Conservation (phyloP, 2,797 vertebrate species). For the Neosalanx taihuensis region DNA sequence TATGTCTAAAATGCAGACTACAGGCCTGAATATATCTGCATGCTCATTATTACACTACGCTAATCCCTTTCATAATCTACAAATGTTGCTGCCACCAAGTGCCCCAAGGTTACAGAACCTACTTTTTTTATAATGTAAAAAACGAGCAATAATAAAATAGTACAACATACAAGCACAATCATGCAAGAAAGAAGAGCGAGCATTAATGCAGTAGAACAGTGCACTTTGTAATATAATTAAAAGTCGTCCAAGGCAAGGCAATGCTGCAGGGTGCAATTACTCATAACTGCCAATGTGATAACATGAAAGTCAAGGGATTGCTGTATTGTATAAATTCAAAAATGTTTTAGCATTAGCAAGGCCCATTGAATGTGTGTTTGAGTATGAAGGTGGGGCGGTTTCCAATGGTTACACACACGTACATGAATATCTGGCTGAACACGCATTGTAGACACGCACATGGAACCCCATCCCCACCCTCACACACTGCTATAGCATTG, state of each 20-base stretch:
- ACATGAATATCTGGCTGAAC: not conserved
- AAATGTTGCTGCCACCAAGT: slow-evolving; percentile 42
- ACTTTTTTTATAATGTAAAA: slow-evolving; percentile 39
- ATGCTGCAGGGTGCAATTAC: slow-evolving; percentile 68
- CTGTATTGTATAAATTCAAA: slow-evolving; percentile 55
- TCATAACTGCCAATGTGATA: slow-evolving; percentile 69
- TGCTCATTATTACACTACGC: slow-evolving; percentile 39
- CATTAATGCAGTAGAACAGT: slow-evolving; percentile 60
- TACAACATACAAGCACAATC: slow-evolving; percentile 43
- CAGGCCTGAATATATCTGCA: slow-evolving; percentile 35
- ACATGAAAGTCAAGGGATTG: slow-evolving; percentile 58
- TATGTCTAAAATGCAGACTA: slow-evolving; percentile 18
- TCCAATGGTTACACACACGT: not conserved
- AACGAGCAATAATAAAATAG: slow-evolving; percentile 32
- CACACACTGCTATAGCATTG: not conserved
- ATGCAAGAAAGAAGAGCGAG: slow-evolving; percentile 51
- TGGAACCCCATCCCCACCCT: not conserved
- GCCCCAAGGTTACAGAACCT: slow-evolving; percentile 33
- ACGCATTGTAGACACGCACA: slow-evolving; percentile 1
- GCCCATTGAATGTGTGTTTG: slow-evolving; percentile 24
- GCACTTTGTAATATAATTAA: slow-evolving; percentile 73
- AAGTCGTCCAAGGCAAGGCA: slow-evolving; percentile 63
- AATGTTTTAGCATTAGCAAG: slow-evolving; percentile 38
- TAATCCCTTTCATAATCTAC: slow-evolving; percentile 36
- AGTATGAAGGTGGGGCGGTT: slow-evolving; percentile 2